These are phyloP conservation scores for Apteryx mantelli DNA, from an alignment of 2,113 vertebrate genomes.

Conservation along the genomic window DNA sequence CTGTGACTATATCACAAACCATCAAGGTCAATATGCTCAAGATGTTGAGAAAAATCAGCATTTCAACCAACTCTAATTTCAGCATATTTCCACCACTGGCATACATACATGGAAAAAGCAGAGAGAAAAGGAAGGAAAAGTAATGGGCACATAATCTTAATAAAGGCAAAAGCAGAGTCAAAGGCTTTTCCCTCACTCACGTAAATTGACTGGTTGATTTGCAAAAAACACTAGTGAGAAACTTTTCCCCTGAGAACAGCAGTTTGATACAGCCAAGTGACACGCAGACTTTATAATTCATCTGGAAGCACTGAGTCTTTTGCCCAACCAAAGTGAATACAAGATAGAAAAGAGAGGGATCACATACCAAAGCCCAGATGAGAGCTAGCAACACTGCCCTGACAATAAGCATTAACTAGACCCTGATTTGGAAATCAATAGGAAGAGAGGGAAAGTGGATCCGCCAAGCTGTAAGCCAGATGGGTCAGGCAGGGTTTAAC, in stretches of 20 bases:
- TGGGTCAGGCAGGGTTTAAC: neutral
- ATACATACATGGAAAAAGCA: neutral
- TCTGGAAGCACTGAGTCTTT: neutral
- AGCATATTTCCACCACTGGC: neutral
- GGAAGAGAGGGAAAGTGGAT: neutral
- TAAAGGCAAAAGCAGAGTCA: neutral
- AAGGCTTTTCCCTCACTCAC: neutral
- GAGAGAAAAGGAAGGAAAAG: too few species aligned
- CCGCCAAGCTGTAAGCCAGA: rapidly evolving
- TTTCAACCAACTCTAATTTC: neutral
- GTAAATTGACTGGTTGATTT: neutral
- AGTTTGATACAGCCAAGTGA: neutral
- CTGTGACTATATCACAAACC: neutral
- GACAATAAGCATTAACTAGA: neutral
- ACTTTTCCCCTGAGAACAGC: too few species aligned
- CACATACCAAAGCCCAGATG: neutral
- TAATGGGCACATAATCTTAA: neutral
- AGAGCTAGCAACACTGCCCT: neutral
- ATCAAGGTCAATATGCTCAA: neutral
- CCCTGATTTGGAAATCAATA: neutral
- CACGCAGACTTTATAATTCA: neutral
- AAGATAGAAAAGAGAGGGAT: neutral
- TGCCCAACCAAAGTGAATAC: neutral
- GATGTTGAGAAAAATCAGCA: neutral
- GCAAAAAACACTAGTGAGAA: neutral